Evolutionary conservation across 2,888 invertebrate species (phyloP).

Genomic region (Psococerastis gibbosa): DNA sequence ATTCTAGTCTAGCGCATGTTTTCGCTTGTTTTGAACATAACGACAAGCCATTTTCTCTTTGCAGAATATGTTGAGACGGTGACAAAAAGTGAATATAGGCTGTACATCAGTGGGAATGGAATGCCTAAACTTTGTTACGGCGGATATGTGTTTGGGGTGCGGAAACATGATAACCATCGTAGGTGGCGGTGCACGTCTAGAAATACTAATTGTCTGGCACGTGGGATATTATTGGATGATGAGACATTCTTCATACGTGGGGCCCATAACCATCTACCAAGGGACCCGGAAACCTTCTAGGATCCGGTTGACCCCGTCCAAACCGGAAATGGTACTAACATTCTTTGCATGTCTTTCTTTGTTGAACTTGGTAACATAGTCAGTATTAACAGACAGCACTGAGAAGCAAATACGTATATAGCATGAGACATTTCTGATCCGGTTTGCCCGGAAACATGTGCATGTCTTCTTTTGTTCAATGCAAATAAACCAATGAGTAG

Average conservation of each 20-base stretch:
- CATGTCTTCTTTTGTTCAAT: too few species aligned
- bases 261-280: constrained; percentile 2
- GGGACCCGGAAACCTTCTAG: not conserved
- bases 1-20: too few species aligned
- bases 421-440: too few species aligned
- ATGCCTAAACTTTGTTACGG: constrained; percentile 6
- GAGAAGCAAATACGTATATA: too few species aligned
- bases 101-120: constrained; percentile 6
- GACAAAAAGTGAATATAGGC: constrained; percentile 1
- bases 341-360: not conserved
- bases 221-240: constrained; percentile 1
- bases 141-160: constrained; percentile 2
- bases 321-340: not conserved
- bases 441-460: too few species aligned
- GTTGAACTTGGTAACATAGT: not conserved
- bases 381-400: not conserved
- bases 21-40: too few species aligned
- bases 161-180: constrained; percentile 4
- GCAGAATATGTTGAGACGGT: not conserved
- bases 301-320: not conserved
- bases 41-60: not conserved
- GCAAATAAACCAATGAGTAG: too few species aligned
- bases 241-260: constrained; percentile 4
- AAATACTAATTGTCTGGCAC: constrained; percentile 3
- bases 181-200: constrained; percentile 6